phyloP scores from a whole-genome alignment of 2,113 vertebrate species.

The Lepidothrix coronata region DNA sequence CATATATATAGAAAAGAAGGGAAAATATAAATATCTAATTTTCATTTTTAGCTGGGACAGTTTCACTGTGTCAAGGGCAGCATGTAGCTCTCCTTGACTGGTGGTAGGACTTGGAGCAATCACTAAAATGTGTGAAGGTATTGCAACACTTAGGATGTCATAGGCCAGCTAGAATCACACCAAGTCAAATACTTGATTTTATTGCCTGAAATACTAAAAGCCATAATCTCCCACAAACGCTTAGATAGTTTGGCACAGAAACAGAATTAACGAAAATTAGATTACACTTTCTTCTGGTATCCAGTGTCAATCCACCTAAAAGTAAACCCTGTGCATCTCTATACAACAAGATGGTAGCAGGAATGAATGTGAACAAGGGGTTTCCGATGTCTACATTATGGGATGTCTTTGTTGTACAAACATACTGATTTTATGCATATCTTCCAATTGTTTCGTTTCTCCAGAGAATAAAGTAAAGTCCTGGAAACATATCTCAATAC shows the following conservation, averaged over 20 bases:
- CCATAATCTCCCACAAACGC: neutral
- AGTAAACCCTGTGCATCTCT: neutral
- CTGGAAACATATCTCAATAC: neutral
- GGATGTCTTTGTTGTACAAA: neutral
- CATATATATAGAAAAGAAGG: neutral
- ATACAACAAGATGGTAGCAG: neutral
- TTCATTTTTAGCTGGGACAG: neutral
- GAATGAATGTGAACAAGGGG: neutral
- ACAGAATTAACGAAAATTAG: neutral
- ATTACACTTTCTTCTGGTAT: neutral
- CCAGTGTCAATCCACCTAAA: neutral
- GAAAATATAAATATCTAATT: neutral
- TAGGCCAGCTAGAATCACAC: neutral
- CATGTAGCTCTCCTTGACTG: neutral
- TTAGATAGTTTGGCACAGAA: neutral
- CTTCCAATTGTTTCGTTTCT: slow-evolving; percentile 23
- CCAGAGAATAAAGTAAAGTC: neutral
- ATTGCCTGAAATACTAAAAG: slow-evolving; percentile 3
- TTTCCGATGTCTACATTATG: neutral
- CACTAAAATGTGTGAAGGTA: neutral
- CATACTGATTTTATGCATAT: neutral
- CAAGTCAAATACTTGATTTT: neutral
- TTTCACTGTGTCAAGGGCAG: neutral
- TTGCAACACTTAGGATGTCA: neutral
- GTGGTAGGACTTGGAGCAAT: neutral